phyloP scores from a whole-genome alignment of 2,888 invertebrate genomes.

The Pachydiplax longipennis region DNA sequence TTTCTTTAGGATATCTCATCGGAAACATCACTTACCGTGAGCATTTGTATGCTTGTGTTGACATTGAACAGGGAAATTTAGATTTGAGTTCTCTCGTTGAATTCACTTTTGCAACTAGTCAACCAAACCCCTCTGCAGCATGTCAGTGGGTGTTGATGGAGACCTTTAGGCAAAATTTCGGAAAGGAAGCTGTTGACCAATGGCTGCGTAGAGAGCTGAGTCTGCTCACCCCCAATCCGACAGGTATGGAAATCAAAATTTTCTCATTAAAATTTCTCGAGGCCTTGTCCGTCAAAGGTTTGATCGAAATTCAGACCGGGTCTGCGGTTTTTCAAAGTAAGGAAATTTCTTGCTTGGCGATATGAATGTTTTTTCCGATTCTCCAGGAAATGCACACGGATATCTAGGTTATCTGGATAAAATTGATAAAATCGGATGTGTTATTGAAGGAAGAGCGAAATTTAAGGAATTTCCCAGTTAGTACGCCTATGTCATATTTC shows the following conservation, averaged over 20 bases:
- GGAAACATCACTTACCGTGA: slow-evolving; percentile 69
- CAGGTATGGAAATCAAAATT: slow-evolving; percentile 48
- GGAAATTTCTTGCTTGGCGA: no score
- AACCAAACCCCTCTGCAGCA: neutral
- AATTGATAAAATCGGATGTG: no score
- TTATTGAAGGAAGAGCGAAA: no score
- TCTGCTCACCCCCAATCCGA: slow-evolving; percentile 52
- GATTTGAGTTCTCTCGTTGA: neutral
- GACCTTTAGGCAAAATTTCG: slow-evolving; percentile 50
- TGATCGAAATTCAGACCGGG: no score
- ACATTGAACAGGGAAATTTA: slow-evolving; percentile 26
- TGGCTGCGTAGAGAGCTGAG: slow-evolving; percentile 52
- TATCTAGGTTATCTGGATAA: no score
- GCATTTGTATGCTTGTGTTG: slow-evolving; percentile 65
- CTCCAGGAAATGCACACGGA: no score
- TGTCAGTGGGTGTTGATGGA: slow-evolving; percentile 52
- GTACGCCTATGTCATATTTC: no score
- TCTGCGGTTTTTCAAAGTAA: no score
- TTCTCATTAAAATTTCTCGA: no score
- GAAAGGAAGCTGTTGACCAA: slow-evolving; percentile 51
- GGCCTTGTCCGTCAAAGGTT: no score
- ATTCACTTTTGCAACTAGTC: neutral
- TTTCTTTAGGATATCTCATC: slow-evolving; percentile 69
- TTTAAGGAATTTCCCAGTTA: no score
- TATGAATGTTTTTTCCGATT: no score